Base-by-base conservation (phyloP, 2,888 invertebrate species). In the Papilio elwesi region DNA sequence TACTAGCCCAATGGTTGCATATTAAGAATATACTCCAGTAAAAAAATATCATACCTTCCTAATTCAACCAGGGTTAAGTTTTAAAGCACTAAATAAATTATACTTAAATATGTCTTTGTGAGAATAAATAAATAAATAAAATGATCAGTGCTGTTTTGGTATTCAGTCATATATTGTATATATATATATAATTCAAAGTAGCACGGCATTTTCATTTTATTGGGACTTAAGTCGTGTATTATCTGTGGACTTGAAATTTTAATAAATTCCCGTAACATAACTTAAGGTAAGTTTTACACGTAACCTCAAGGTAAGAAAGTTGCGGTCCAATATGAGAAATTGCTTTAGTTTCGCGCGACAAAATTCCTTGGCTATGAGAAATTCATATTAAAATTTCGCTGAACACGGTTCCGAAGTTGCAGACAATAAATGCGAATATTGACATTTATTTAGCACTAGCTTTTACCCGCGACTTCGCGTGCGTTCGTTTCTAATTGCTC, bases 381-480 rank as follows among this genome's bases (percentile, higher is more conserved):
- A 71, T 57, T 71, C 57, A 71, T 71, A 65, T 71, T 48, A 48
- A 71, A 71, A 65, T 65, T 57, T 12, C 49, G 15, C 55, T 53
- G 70, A 70, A 63, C 64, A 53, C 52, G 52, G 52, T 63, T 52
- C n/a, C 7, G 9, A 71, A 71, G 64, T 65, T 57, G 4, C 13
- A 65, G 43, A 65, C 65, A 49, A 57, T 49, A 57, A 65, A 49
- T 12, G 53, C 1, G 13, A 62, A 68, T 68, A 68, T 59, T 49
- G 49, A 49, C 57, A 57, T 57, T 12, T 57, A 49, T 59, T 16
- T 38, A 47, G 38, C 26, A 49, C 15, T 16, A 49, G 47, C 9
- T 63, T 43, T n/a, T 13, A 11, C 12, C 13, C 12, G 49, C 12
- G 26, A 4, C 26, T 26, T 26, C 26, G 1, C 26, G 4, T 26